A percentile compares a stretch with the other conserved stretches of the same genome.
Conservation (phyloP, 2,797 vertebrate species). For the Bryconaethiops microstoma region DNA sequence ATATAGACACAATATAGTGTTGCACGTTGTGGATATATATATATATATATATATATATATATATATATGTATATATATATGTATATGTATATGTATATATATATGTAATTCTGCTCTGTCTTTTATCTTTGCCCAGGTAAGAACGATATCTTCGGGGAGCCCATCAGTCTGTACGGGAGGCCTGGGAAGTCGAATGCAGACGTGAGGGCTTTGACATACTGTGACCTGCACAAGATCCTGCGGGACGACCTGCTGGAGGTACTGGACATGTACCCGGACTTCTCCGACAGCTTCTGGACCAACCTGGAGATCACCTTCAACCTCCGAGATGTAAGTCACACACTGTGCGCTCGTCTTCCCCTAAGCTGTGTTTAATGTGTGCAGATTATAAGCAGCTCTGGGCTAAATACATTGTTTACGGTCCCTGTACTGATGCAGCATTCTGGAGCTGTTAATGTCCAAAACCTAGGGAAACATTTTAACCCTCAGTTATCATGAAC, state of each 20-base stretch:
- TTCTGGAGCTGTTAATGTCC: too few species aligned
- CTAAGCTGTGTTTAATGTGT: background rate
- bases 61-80: too few species aligned
- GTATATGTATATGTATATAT: too few species aligned
- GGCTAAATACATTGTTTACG: too few species aligned
- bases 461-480: too few species aligned
- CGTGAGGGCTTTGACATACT: conserved; percentile 94
- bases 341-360: background rate
- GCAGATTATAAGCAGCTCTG: background rate
- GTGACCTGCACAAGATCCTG: conserved; percentile 96
- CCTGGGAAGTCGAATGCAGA: conserved; percentile 93
- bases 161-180: conserved; percentile 86
- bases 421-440: too few species aligned
- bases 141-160: conserved; percentile 97
- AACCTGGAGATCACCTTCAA: conserved; percentile 98
- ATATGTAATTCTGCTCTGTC: background rate
- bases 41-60: too few species aligned
- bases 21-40: too few species aligned
- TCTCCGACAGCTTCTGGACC: conserved; percentile 92
- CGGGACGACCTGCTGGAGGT: conserved; percentile 94
- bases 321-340: conserved; percentile 91
- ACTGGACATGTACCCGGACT: conserved; percentile 96
- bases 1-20: too few species aligned
- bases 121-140: conserved; percentile 80
- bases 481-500: too few species aligned